Base-by-base conservation (phyloP, 2,113 vertebrate species). In the Thamnophis sirtalis region DNA sequence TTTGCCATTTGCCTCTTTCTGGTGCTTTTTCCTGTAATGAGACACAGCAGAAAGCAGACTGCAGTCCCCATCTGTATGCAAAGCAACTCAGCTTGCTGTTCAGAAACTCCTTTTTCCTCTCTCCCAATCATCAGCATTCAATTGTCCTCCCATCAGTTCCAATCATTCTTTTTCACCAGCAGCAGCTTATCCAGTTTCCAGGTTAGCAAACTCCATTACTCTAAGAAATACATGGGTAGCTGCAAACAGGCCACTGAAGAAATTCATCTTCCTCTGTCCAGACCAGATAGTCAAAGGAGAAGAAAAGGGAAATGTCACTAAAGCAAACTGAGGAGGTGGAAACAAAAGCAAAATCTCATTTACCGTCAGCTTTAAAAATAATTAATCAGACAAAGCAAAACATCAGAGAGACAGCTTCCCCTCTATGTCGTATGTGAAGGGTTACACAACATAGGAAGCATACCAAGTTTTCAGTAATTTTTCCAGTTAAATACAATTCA, bases 101-200 rank as follows among this genome's bases (percentile, higher is more conserved):
- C 8, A 88, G 93, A 89, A 38, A 73, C 68, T 87, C 91, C 89
- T 93, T 88, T 93, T 89, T 84, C 87, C 92, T 60, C 94, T 92
- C 86, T 91, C 19, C 89, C 88, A 89, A 17, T 90, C 89, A 93
- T 87, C 84, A n/a, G 56, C 43, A 89, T 95, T 92, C 60, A 4
- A 92, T 93, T 95, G 93, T 93, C 94, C 89, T 49, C 68, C 73
- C 33, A 94, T 92, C 54, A 0, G 89, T 84, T 94, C 93, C 92
- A 93, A 93, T 95, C 91, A 95, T 91, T 91, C 53, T 56, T 92
- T 93, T 90, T 90, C 56, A 33, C 56, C 84, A 91, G 56, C 1
- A 21, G 68, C 24, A 89, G 90, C 24, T 92, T 84, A 88, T 93
- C 92, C 38, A 55, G 92, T 93, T 95, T 96, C 88, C 93, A 92